Evolutionary conservation across 2,797 vertebrate species (phyloP), one percentile per base, ranked within the genome.

Genomic region (Mormyrops attenuatus): DNA sequence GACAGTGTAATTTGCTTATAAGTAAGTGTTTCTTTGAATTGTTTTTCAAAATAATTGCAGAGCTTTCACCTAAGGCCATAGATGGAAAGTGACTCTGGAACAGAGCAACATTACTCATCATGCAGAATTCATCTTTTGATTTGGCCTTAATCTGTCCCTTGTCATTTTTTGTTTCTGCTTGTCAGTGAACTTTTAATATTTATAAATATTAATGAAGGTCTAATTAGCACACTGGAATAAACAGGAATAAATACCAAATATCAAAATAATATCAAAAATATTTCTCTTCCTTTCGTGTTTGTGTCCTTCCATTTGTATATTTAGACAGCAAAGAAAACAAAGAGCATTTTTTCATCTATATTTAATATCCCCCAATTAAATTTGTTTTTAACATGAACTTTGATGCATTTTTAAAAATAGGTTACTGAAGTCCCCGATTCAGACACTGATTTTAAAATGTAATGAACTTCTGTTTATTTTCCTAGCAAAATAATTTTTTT

Each of bases 191-290:
- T 73, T 9, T n/a, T 44, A 22, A 86, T 34, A 50, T 52, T 50
- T 52, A 52, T 26, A 22, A 85, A 85, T 52, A 50, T 53, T 52
- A 52, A 53, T 22, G 52, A 89, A 87, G 60, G 60, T 87, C 47
- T 87, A 73, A 89, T 89, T 89, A 87, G 13, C 22, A 47, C 22
- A 49, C 53, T 20, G 30, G 22, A 38, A 84, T 86, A 86, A 87
- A 86, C 80, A 66, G 8, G 17, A 55, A 84, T 84, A 47, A 84
- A 84, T 50, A 50, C 20, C 44, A 22, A 77, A 77, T 77, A 77
- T 77, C 82, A 85, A 85, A 52, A 50, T 50, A 66, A 89, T 73
- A 26, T 55, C 5, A 17, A 57, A 13, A 66, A 89, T 89, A 89
- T 41, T 84, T 49, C 50, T 60, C 20, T 44, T 85, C 3, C 77